Base-by-base conservation (phyloP, 2,113 vertebrate species). In the Candoia aspera region DNA sequence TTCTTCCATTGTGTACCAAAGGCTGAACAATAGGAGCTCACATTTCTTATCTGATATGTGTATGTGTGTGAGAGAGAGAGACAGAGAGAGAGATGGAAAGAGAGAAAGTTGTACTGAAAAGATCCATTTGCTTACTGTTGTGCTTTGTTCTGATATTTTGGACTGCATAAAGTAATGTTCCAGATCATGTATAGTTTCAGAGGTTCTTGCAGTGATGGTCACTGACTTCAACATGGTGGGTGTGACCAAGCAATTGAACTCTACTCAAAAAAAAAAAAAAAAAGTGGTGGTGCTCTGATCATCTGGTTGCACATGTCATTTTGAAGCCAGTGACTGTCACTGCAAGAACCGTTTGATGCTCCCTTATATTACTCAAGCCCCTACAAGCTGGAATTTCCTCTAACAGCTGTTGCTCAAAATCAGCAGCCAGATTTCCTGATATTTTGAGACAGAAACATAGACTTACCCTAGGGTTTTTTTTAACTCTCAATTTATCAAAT, bases 1-100 rank as follows among this genome's bases (percentile, higher is more conserved):
- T 79, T 79, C 92, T 95, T 88, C 93, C 79, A 95, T 95, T 94
- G 85, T 53, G 93, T 83, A 92, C 94, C 58, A 95, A 92, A 97
- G 97, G 91, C 97, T 98, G 97, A 97, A 97, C 97, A 98, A 97
- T 97, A 93, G 93, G 93, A 96, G 95, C 68, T 94, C 87, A 53
- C 85, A 86, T 88, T 92, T 86, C 73, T 4, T 54, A 26, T 93
- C 59, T 92, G 42, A 4, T 60, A 5, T 60, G 58, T 46, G 11
- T 68, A 62, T 94, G 60, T 24, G 55, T 68, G 2, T 3, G 49
- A 4, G 26, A 29, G 84, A 54, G 84, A 86, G 49, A 29, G 84
- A 54, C 49, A 86, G 49, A 85, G 83, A 85, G 46, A 85, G 24
- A 85, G 49, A 85, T 23, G 24, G 84, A 84, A 26, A 85, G 46